phyloP scores from a whole-genome alignment of 2,113 vertebrate species.

The Thunnus thynnus region DNA sequence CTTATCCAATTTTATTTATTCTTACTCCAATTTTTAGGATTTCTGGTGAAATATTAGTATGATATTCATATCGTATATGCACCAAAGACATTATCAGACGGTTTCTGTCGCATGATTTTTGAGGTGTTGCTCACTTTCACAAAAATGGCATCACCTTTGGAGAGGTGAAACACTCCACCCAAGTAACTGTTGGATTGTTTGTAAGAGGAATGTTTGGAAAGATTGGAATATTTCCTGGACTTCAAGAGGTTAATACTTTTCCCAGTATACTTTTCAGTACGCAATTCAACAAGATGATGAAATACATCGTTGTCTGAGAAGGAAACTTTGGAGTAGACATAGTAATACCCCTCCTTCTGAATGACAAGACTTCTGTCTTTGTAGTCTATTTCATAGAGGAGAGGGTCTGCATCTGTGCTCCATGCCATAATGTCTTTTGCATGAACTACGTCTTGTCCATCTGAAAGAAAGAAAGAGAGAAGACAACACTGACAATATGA shows the following conservation, averaged over 20 bases:
- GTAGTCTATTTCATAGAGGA: slow-evolving; percentile 83
- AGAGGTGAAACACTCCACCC: slow-evolving; percentile 85
- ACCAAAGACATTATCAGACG: slow-evolving; percentile 86
- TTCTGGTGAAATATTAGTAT: neutral
- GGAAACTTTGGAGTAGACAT: slow-evolving; percentile 88
- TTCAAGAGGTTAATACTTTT: slow-evolving; percentile 75
- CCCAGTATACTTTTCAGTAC: slow-evolving; percentile 59
- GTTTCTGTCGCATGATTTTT: slow-evolving; percentile 37
- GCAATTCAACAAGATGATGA: slow-evolving; percentile 74
- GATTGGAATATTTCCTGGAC: slow-evolving; percentile 55
- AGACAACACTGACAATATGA: neutral
- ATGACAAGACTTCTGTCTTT: slow-evolving; percentile 74
- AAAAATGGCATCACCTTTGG: slow-evolving; percentile 78
- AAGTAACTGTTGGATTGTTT: slow-evolving; percentile 85
- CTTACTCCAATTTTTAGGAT: neutral
- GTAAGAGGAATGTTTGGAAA: neutral
- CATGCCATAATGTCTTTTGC: slow-evolving; percentile 72
- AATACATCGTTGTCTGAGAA: slow-evolving; percentile 36
- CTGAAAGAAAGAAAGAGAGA: slow-evolving; percentile 41
- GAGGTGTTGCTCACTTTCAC: slow-evolving; percentile 75
- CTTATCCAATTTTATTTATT: too few species aligned
- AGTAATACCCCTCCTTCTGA: slow-evolving; percentile 84
- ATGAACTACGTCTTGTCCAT: slow-evolving; percentile 29
- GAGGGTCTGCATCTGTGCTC: slow-evolving; percentile 70
- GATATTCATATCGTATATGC: slow-evolving; percentile 85